phyloP scores from a whole-genome alignment of 1,140 invertebrate genomes.

The Drosophila tropicalis region DNA sequence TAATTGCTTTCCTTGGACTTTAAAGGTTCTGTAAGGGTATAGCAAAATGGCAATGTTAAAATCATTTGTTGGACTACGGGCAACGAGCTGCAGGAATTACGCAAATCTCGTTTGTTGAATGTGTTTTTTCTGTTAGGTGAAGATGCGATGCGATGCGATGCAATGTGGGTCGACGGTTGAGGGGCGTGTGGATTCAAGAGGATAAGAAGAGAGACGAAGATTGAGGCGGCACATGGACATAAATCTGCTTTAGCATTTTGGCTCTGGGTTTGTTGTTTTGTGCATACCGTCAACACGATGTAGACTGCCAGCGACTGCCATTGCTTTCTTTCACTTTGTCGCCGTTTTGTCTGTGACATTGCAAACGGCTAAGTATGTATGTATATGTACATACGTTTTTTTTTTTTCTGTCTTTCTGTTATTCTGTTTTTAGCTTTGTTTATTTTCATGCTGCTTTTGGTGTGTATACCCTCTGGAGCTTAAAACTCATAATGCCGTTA shows the following conservation, averaged over 20 bases:
- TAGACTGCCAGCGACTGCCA: conserved; percentile 73
- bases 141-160: conserved; percentile 67
- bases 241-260: conserved; percentile 79
- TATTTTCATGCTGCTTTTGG: conserved; percentile 49
- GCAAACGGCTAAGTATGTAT: conserved; percentile 49
- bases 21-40: conserved; percentile 15
- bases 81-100: conserved; percentile 77
- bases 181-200: neutral
- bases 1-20: too few relatives aligned
- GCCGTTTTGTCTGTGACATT: conserved; percentile 80
- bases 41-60: conserved; percentile 46
- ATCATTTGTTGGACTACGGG: conserved; percentile 52
- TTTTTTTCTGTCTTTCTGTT: conserved; percentile 26
- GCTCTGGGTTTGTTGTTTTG: conserved; percentile 52
- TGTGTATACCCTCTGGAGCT: conserved; percentile 43
- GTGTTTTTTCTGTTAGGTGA: conserved; percentile 78
- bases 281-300: conserved; percentile 77
- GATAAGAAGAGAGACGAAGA: neutral
- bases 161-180: conserved; percentile 29
- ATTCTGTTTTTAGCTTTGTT: conserved; percentile 56
- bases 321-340: conserved; percentile 68
- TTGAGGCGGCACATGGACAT: conserved; percentile 45
- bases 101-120: conserved; percentile 82
- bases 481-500: conserved; percentile 82
- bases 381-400: conserved; percentile 41